Conservation (phyloP, 2,888 invertebrate species). For the Oxycera nigricornis region DNA sequence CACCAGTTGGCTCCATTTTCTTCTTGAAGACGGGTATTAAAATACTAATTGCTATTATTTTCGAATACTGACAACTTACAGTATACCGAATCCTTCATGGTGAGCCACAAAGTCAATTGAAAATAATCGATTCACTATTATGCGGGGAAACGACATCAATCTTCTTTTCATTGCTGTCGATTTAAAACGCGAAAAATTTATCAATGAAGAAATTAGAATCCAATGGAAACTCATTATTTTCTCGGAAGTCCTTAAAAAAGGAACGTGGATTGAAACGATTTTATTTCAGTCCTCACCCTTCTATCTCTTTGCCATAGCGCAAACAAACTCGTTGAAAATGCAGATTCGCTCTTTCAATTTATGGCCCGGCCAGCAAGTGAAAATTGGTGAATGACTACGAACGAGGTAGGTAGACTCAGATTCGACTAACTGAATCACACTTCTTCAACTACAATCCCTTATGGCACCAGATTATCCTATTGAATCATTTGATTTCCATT, state of each 20-base stretch:
- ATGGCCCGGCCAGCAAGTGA: background rate
- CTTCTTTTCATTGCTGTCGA: too few relatives aligned
- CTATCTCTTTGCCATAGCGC: background rate
- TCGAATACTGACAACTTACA: too few relatives aligned
- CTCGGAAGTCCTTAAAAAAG: background rate
- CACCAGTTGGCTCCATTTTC: too few relatives aligned
- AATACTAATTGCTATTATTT: too few relatives aligned
- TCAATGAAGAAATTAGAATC: constrained; percentile 11
- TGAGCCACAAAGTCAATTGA: too few relatives aligned
- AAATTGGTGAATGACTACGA: background rate
- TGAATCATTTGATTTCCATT: constrained; percentile 30
- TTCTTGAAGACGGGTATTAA: too few relatives aligned
- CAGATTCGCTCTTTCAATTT: background rate
- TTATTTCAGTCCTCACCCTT: background rate
- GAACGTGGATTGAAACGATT: background rate
- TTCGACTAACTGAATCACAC: background rate
- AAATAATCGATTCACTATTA: too few relatives aligned
- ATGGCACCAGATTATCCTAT: background rate
- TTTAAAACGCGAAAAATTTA: too few relatives aligned
- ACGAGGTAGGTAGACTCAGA: background rate
- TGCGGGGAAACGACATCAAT: too few relatives aligned
- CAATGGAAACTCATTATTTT: background rate
- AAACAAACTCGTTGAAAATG: background rate
- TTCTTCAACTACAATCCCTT: background rate
- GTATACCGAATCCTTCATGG: too few relatives aligned